Base-by-base conservation (phyloP, 1,140 invertebrate species). In the Drosophila repleta region DNA sequence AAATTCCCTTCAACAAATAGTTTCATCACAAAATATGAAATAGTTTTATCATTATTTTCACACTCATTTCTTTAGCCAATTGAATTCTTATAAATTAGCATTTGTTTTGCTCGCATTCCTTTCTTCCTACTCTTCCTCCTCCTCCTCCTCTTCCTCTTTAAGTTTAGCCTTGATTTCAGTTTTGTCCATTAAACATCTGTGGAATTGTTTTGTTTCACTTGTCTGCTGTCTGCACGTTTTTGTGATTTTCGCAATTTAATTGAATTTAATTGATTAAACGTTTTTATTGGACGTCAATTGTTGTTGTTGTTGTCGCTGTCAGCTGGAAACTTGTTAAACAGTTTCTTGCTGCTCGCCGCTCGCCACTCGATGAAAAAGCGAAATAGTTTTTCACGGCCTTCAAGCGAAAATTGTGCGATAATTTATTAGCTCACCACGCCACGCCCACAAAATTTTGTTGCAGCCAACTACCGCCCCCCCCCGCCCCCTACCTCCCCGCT, bases 241-340 rank as follows among this genome's bases (percentile, higher is more conserved):
- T 79, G 72, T 80, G 77, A 80, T 80, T 80, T 80, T 62, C 77
- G 72, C 72, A 75, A 80, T 80, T 76, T 79, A 80, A 79, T 79
- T 79, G 76, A 75, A 79, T 75, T 70, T 79, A 79, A 80, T 80
- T 80, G 77, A 80, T 80, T 80, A 76, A 63, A 76, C 63, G 77
- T 58, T 79, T 75, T 80, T 79, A 79, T 79, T 79, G 76, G 17
- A n/a, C 32, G 21, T 51, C 41, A 39, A 43, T 45, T 37, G 11
- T 13, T 37, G n/a, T 43, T 43, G 7, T 17, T 8, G 39, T 43
- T 43, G 43, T 17, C 18, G 56, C 46, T 70, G 61, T 53, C 68
- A 72, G 69, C 67, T 78, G 67, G 29, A 69, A 58, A 74, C 43
- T 76, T 71, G 77, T 66, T 79, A 57, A 80, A 80, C 80, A 29